These are phyloP conservation scores for Brenthis hecate DNA, from an alignment of 2,888 invertebrate species.

Conservation along the genomic window DNA sequence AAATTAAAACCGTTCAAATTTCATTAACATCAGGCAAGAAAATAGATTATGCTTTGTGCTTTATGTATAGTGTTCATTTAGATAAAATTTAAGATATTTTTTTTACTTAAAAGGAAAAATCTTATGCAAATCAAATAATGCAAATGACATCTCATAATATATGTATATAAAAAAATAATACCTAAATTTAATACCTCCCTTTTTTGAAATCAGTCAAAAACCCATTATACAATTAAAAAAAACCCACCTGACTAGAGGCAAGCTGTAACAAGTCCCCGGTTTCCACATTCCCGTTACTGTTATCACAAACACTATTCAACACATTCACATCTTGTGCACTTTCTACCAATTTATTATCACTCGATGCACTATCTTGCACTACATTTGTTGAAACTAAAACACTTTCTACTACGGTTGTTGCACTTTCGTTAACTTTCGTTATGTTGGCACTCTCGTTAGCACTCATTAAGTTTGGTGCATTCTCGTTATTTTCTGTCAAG, in stretches of 20 bases:
- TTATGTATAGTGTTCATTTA: too few relatives aligned
- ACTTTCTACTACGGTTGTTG: conserved; percentile 12
- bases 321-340: conserved; percentile 6
- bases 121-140: too few relatives aligned
- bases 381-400: background rate
- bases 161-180: too few relatives aligned
- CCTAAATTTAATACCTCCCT: too few relatives aligned
- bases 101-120: too few relatives aligned
- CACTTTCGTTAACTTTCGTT: conserved; percentile 20
- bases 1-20: too few relatives aligned
- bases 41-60: too few relatives aligned
- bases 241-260: conserved; percentile 55
- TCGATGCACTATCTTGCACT: conserved; percentile 8
- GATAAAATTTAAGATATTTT: too few relatives aligned
- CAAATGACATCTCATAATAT: too few relatives aligned
- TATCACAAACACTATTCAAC: conserved; percentile 46
- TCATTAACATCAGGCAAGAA: too few relatives aligned
- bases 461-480: background rate
- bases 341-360: conserved; percentile 3
- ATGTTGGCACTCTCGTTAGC: conserved; percentile 2
- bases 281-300: conserved; percentile 57
- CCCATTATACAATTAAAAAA: background rate
- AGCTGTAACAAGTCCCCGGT: conserved; percentile 59
- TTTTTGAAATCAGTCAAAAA: too few relatives aligned
- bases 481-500: background rate